Evolutionary conservation across 2,797 vertebrate genomes (phyloP).

Genomic region (Erithacus rubecula): DNA sequence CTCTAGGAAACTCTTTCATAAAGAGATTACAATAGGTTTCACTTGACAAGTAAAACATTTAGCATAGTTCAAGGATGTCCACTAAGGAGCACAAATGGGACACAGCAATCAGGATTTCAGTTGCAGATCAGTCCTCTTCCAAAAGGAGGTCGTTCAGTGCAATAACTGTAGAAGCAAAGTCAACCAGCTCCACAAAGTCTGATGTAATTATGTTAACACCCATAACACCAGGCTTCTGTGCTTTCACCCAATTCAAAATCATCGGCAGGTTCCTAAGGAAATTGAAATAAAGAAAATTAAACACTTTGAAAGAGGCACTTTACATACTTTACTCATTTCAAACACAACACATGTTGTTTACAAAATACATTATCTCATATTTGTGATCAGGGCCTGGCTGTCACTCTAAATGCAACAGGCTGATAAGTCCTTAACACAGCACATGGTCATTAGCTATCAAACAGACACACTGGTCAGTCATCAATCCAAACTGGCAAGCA

Average conservation of each 20-base stretch:
- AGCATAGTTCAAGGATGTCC: neutral
- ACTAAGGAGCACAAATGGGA: neutral
- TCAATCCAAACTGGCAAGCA: neutral
- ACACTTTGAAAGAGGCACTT: neutral
- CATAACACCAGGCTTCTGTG: constrained; percentile 86
- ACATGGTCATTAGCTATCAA: neutral
- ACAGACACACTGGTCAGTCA: neutral
- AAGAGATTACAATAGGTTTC: neutral
- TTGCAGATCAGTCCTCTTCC: constrained; percentile 65
- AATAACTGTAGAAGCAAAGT: constrained; percentile 94
- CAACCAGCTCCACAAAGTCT: constrained; percentile 96
- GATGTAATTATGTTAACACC: constrained; percentile 98
- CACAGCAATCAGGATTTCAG: constrained; percentile 62
- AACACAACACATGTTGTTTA: neutral
- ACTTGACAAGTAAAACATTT: neutral
- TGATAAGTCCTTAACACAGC: neutral
- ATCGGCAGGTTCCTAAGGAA: constrained; percentile 88
- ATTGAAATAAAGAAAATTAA: constrained; percentile 10
- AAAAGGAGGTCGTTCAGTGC: constrained; percentile 88
- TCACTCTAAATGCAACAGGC: neutral
- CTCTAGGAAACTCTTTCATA: neutral
- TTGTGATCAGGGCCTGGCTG: neutral
- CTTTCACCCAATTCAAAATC: constrained; percentile 94
- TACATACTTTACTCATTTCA: neutral
- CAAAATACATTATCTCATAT: neutral